Evolutionary conservation across 1,140 invertebrate species (phyloP).

Genomic region (Steinernema khuongi): DNA sequence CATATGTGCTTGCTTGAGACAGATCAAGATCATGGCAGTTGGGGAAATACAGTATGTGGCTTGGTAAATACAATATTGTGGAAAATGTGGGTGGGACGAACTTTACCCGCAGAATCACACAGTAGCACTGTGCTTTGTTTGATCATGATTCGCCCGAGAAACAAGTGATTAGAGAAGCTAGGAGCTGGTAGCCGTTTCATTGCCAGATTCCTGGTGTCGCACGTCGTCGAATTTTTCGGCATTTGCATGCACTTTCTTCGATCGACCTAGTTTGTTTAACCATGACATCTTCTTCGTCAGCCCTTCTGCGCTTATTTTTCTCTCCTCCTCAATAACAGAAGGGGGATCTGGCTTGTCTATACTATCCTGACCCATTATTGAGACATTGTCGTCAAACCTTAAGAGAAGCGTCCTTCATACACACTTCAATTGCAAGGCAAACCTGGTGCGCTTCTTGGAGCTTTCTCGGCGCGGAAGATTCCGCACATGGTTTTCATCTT

Average conservation of each 20-base stretch:
- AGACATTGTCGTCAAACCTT: not conserved
- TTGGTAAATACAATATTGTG: not conserved
- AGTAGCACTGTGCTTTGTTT: not conserved
- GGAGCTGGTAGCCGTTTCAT: not conserved
- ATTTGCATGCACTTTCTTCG: not conserved
- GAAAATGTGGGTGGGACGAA: not conserved
- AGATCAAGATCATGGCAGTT: slow-evolving; percentile 15
- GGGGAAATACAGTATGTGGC: not conserved
- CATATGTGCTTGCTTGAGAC: not conserved
- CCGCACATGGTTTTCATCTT: not conserved
- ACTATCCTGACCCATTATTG: not conserved
- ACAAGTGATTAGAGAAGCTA: not conserved
- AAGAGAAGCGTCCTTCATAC: not conserved
- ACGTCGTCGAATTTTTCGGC: not conserved
- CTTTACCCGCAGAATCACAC: not conserved
- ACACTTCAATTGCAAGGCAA: not conserved
- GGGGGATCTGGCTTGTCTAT: not conserved
- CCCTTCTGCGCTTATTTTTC: not conserved
- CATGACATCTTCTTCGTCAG: not conserved
- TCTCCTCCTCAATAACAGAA: not conserved
- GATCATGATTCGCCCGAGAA: not conserved
- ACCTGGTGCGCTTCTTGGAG: slow-evolving; percentile 1
- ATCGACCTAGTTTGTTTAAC: not conserved
- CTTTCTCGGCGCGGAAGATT: not conserved
- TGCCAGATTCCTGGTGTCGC: not conserved